Percentiles rank a stretch among this genome's conserved stretches.
These are phyloP conservation scores for Guaruba guarouba DNA, from an alignment of 2,113 vertebrate genomes.

Conservation along the genomic window DNA sequence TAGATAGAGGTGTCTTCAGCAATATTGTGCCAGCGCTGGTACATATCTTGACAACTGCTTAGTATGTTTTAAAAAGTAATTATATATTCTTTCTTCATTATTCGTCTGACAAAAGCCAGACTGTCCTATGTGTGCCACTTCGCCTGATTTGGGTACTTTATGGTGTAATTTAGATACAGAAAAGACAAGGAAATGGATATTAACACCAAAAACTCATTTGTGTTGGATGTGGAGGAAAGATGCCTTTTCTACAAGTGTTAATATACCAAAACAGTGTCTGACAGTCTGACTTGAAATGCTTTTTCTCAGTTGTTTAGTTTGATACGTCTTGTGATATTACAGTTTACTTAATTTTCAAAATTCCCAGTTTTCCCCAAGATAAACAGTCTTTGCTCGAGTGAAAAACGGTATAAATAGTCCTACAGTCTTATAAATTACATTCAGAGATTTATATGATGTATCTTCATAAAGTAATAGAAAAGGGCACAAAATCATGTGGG, in stretches of 20 bases:
- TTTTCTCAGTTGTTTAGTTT: not conserved
- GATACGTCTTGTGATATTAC: not conserved
- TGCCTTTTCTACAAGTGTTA: not conserved
- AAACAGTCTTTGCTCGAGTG: not conserved
- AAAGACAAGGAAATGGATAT: not conserved
- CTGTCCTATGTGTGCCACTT: not conserved
- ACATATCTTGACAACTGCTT: not conserved
- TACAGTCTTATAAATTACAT: not conserved
- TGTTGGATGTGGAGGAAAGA: not conserved
- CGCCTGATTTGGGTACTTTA: not conserved
- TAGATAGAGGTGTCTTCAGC: not conserved
- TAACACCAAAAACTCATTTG: not conserved
- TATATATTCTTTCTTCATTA: not conserved
- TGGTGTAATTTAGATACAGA: not conserved
- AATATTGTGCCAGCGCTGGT: not conserved
- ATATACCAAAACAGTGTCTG: not conserved
- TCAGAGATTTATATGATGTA: not conserved
- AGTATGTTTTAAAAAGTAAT: not conserved
- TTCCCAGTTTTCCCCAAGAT: not conserved
- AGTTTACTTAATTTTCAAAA: not conserved
- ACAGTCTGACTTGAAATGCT: not conserved
- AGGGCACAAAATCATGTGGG: not conserved
- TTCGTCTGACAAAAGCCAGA: not conserved
- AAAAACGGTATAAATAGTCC: not conserved
- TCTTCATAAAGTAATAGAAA: not conserved